These are phyloP conservation scores for Probosciger aterrimus DNA, from an alignment of 2,113 vertebrate genomes.

Conservation along the genomic window DNA sequence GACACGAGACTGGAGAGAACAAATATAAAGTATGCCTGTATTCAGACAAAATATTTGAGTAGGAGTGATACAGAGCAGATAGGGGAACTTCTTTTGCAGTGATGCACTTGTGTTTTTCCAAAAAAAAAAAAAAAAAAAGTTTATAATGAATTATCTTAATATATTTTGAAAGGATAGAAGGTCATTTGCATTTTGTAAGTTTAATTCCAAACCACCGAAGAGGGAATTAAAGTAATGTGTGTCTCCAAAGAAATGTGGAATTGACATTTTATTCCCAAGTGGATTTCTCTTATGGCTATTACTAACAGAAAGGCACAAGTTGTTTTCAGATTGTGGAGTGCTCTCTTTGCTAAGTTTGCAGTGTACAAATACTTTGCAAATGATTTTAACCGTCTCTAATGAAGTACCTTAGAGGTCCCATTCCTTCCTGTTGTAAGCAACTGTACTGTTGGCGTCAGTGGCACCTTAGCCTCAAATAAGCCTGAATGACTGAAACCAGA, in stretches of 20 bases:
- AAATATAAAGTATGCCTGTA: neutral
- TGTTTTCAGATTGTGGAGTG: neutral
- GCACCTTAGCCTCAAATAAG: neutral
- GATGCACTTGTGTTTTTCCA: neutral
- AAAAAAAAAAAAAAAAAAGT: neutral
- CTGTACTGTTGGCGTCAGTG: neutral
- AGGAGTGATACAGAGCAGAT: neutral
- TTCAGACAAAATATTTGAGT: neutral
- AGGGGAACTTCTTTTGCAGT: neutral
- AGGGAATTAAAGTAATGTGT: neutral
- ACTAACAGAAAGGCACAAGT: neutral
- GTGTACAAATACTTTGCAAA: neutral
- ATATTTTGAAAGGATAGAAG: neutral
- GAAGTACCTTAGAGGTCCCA: neutral
- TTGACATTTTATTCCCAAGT: neutral
- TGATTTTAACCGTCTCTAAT: neutral
- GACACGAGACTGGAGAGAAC: neutral
- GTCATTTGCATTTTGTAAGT: neutral
- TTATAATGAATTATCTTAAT: neutral
- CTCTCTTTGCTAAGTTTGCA: neutral
- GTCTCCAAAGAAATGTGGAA: neutral
- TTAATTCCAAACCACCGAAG: neutral
- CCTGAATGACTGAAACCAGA: neutral
- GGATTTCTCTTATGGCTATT: neutral
- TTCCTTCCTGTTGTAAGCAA: neutral